Evolutionary conservation across 2,113 vertebrate species (phyloP).

Genomic region (Hypomesus transpacificus): DNA sequence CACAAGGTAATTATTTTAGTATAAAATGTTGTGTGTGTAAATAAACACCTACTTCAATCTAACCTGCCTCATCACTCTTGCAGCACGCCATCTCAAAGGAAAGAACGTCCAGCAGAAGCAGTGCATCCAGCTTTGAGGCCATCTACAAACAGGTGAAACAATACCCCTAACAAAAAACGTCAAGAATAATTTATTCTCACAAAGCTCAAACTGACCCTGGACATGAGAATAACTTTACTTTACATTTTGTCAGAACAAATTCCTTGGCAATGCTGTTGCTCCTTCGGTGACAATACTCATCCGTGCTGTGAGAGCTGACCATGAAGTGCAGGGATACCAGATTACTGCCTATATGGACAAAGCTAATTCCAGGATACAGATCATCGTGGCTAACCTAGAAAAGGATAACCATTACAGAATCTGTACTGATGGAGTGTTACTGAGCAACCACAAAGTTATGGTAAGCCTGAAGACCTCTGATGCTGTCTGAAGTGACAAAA

Average conservation of each 20-base stretch:
- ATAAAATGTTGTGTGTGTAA: background rate
- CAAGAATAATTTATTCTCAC: background rate
- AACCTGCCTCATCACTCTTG: background rate
- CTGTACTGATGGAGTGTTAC: conserved; percentile 70
- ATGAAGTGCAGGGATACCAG: conserved; percentile 73
- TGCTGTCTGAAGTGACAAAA: no score
- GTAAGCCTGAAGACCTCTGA: conserved; percentile 58
- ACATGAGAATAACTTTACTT: conserved; percentile 2
- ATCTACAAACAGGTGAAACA: background rate
- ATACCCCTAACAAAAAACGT: background rate
- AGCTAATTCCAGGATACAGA: conserved; percentile 64
- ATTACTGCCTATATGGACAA: conserved; percentile 67
- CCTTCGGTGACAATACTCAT: conserved; percentile 67
- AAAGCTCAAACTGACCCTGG: background rate
- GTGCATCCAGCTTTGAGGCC: background rate
- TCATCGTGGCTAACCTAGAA: conserved; percentile 70
- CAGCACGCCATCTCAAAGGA: background rate
- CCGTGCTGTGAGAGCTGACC: conserved; percentile 61
- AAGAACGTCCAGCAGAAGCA: background rate
- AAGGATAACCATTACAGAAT: conserved; percentile 71
- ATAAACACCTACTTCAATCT: background rate
- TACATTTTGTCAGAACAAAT: conserved; percentile 58
- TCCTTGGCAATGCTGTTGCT: conserved; percentile 58
- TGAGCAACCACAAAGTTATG: conserved; percentile 72
- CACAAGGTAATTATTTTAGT: background rate